Percentiles rank a stretch among this genome's conserved stretches.
Evolutionary conservation across 2,113 vertebrate species (phyloP).

Genomic region (Todiramphus saurophagus): DNA sequence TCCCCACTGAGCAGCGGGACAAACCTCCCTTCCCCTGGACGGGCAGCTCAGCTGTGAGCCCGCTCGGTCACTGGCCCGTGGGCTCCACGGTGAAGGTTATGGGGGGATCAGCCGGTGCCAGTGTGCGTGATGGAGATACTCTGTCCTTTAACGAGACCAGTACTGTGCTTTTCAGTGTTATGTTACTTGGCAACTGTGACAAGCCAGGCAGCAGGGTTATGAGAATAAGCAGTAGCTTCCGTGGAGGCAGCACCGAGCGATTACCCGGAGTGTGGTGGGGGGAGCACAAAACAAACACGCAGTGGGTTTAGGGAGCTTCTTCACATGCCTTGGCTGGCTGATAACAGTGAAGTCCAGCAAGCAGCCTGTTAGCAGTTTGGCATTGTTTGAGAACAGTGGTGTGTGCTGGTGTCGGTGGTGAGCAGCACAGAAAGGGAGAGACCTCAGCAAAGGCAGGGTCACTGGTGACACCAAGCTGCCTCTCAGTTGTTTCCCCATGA

Average conservation of each 20-base stretch:
- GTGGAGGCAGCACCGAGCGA: not conserved
- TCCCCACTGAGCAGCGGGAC: not conserved
- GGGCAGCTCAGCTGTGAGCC: not conserved
- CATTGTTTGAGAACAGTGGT: not conserved
- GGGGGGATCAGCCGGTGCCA: not conserved
- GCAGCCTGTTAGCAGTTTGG: fast-evolving
- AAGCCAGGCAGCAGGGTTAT: not conserved
- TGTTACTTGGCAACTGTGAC: not conserved
- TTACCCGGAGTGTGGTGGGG: fast-evolving
- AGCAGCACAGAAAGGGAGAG: not conserved
- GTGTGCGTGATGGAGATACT: not conserved
- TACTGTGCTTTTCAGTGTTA: not conserved
- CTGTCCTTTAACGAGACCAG: not conserved
- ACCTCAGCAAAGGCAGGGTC: not conserved
- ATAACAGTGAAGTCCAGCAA: not conserved
- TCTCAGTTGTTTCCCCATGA: not conserved
- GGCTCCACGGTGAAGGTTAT: not conserved
- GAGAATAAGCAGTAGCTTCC: not conserved
- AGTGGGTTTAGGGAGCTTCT: not conserved
- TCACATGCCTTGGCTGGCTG: not conserved
- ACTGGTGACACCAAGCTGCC: not conserved
- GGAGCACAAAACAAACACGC: not conserved
- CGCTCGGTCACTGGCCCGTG: fast-evolving
- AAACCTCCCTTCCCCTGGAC: not conserved
- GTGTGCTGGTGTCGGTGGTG: not conserved